Evolutionary conservation across 2,888 invertebrate genomes (phyloP).

Genomic region (Tortrix viridana): DNA sequence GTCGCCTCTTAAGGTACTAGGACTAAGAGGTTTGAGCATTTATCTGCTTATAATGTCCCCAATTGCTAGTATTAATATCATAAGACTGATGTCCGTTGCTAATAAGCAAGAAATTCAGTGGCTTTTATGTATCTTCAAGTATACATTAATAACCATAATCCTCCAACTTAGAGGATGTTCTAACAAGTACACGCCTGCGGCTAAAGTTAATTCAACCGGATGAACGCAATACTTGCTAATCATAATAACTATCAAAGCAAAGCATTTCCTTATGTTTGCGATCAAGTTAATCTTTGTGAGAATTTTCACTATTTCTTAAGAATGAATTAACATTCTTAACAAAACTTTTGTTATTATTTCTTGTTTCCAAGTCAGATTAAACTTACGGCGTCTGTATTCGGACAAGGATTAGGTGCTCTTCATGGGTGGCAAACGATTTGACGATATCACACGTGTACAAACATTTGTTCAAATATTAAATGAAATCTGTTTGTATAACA

Average conservation of each 20-base stretch:
- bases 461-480: constrained; percentile 32
- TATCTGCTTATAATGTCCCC: neutral
- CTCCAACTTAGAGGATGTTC: constrained; percentile 49
- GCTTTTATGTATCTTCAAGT: neutral
- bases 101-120: neutral
- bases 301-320: constrained; percentile 10
- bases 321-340: neutral
- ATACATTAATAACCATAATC: constrained; percentile 38
- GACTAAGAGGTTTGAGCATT: no score
- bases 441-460: constrained; percentile 30
- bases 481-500: constrained; percentile 17
- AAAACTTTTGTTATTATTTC: neutral
- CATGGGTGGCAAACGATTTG: constrained; percentile 30
- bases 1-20: no score
- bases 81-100: neutral
- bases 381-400: no score
- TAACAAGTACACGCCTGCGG: constrained; percentile 53
- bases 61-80: neutral
- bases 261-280: constrained; percentile 52
- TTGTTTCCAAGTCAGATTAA: no score
- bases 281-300: constrained; percentile 28
- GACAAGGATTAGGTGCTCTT: constrained; percentile 1
- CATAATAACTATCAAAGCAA: constrained; percentile 61
- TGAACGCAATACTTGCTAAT: constrained; percentile 61
- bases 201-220: constrained; percentile 56